These are phyloP conservation scores for Apostichopus leukothele DNA, from an alignment of 53 echinoderm and acorn worm species.

Conservation along the genomic window DNA sequence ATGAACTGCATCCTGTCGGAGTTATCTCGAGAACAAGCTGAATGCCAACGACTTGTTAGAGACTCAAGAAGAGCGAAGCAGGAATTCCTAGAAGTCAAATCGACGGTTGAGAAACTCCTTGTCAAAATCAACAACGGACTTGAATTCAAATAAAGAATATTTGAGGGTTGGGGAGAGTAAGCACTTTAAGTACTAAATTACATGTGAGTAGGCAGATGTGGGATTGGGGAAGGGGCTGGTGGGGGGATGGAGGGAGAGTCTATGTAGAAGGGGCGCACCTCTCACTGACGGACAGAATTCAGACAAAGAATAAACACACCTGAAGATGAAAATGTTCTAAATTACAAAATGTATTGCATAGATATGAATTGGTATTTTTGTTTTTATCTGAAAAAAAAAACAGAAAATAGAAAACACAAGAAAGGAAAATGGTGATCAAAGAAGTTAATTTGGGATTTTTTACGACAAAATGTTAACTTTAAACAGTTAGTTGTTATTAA, in stretches of 20 bases:
- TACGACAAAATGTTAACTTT: too few species aligned
- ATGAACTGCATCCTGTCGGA: slow-evolving; percentile 30
- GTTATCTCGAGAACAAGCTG: slow-evolving; percentile 8
- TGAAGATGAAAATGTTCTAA: neutral
- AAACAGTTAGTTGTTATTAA: too few species aligned
- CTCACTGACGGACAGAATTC: too few species aligned
- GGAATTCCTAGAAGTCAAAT: slow-evolving; percentile 16
- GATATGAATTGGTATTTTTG: slow-evolving; percentile 11
- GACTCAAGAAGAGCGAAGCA: slow-evolving; percentile 22
- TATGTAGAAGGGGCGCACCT: too few species aligned
- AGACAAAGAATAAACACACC: too few species aligned
- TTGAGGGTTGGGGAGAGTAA: too few species aligned
- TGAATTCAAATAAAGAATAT: neutral
- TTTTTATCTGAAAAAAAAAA: neutral
- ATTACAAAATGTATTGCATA: slow-evolving; percentile 44
- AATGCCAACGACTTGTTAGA: neutral
- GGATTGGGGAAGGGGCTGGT: too few species aligned
- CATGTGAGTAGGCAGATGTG: too few species aligned
- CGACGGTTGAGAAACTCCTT: slow-evolving; percentile 3
- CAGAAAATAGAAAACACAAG: neutral
- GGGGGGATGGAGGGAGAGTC: too few species aligned
- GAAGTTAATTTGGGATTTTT: too few species aligned
- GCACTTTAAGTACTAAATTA: too few species aligned
- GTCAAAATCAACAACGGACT: neutral
- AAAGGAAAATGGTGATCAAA: too few species aligned